Evolutionary conservation across 2,797 vertebrate genomes (phyloP), one percentile per base, ranked within the genome.

Genomic region (Cichlasoma orientale): DNA sequence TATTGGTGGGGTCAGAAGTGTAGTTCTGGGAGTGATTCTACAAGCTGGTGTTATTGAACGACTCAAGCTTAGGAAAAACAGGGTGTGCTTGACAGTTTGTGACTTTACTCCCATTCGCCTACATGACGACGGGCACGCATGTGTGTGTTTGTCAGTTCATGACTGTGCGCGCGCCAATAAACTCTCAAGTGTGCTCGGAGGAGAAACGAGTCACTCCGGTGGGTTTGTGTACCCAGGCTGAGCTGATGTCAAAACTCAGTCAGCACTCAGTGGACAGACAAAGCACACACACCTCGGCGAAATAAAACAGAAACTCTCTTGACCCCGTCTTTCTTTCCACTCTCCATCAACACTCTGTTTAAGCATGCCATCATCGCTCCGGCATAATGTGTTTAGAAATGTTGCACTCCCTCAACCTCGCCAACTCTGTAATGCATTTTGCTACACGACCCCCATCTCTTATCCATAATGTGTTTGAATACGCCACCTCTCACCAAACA

Each of bases 371-470:
- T 92, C 85, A 86, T 88, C 63, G 78, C 88, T 90, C 83, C 54
- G 0, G 71, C 83, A 78, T 95, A 95, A 95, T 95, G 93, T 94
- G 94, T 95, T 95, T 95, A 85, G 92, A 96, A 95, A 95, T 86
- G 93, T 93, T 93, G 92, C 91, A 89, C 88, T 89, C 91, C 85
- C 82, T 89, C 88, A 78, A 86, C 84, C 90, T 85, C 86, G 81
- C 79, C 81, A 55, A 84, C 90, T 85, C 88, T 18, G 74, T 94
- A 95, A 95, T 95, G 94, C 92, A 93, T 94, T 93, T 92, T 72
- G 88, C 89, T 63, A 13, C 86, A 33, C 78, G 33, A 74, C 87
- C 87, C 81, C 86, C 88, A 82, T 89, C 83, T 91, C 90, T 91
- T 83, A 89, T 89, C 80, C 75, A 59, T 86, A 88, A 86, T 91